These are phyloP conservation scores for Rutpela maculata DNA, from an alignment of 2,888 invertebrate genomes.

Conservation along the genomic window DNA sequence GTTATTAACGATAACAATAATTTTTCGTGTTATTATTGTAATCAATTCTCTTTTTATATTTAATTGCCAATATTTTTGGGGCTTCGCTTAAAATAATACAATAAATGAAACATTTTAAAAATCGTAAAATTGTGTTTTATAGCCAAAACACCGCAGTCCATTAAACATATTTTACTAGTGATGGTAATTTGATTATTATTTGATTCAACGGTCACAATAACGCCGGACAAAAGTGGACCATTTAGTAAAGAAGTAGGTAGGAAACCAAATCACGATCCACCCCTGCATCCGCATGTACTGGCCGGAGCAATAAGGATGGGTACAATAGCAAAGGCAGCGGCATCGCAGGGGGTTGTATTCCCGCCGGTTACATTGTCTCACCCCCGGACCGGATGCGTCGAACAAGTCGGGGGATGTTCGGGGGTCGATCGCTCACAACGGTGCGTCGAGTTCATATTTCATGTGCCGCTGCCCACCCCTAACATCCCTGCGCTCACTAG, in stretches of 20 bases:
- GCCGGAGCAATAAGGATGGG: slow-evolving; percentile 37
- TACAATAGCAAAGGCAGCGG: slow-evolving; percentile 39
- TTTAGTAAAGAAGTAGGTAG: slow-evolving; percentile 45
- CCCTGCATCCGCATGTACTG: slow-evolving; percentile 42
- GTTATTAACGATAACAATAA: too few species aligned
- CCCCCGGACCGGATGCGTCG: slow-evolving; percentile 66
- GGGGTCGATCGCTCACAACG: slow-evolving; percentile 63
- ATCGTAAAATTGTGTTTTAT: too few species aligned
- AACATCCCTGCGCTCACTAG: not conserved
- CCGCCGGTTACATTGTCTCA: slow-evolving; percentile 65
- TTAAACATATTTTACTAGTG: not conserved
- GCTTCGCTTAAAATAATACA: too few species aligned
- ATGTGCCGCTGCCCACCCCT: slow-evolving; percentile 66
- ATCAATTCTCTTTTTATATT: too few species aligned
- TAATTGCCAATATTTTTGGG: too few species aligned
- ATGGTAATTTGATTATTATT: not conserved
- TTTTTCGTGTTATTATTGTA: too few species aligned
- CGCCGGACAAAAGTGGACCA: slow-evolving; percentile 22
- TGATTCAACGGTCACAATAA: not conserved
- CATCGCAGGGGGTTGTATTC: slow-evolving; percentile 54
- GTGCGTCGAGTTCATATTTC: slow-evolving; percentile 70
- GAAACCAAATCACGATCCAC: slow-evolving; percentile 51
- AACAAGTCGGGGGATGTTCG: slow-evolving; percentile 64
- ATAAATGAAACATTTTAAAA: too few species aligned
- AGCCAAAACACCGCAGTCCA: not conserved